phyloP scores from a whole-genome alignment of 2,113 vertebrate species.

The Toxostoma redivivum region DNA sequence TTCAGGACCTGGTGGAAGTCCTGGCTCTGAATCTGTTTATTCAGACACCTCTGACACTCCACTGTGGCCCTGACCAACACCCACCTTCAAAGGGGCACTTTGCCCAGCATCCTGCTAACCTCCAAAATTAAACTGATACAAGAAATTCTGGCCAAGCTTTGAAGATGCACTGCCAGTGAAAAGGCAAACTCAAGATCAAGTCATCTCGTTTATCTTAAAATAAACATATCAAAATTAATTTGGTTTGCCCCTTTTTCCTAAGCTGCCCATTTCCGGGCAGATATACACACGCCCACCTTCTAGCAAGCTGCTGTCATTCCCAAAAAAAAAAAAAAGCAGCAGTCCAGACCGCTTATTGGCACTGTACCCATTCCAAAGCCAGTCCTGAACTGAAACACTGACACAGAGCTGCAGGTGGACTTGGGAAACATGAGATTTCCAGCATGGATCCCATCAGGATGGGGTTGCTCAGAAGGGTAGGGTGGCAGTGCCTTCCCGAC shows the following conservation, averaged over 20 bases:
- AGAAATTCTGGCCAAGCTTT: background rate
- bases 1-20: background rate
- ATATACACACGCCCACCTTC: background rate
- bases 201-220: background rate
- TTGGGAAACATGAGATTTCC: background rate
- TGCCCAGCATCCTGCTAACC: rapidly evolving
- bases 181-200: background rate
- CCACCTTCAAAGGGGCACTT: slow-evolving; percentile 1
- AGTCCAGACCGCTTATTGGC: background rate
- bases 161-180: background rate
- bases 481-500: background rate
- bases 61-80: background rate
- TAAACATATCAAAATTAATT: background rate
- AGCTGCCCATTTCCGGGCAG: rapidly evolving
- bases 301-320: background rate
- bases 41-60: background rate
- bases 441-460: background rate
- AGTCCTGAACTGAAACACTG: background rate
- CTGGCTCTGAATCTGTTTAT: background rate
- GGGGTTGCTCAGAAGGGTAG: background rate
- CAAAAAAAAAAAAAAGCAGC: background rate
- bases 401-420: background rate
- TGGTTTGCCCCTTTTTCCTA: background rate
- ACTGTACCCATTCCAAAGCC: background rate
- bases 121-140: background rate